These are phyloP conservation scores for Rhogogaster chlorosoma DNA, from an alignment of 2,888 invertebrate genomes.

Conservation along the genomic window DNA sequence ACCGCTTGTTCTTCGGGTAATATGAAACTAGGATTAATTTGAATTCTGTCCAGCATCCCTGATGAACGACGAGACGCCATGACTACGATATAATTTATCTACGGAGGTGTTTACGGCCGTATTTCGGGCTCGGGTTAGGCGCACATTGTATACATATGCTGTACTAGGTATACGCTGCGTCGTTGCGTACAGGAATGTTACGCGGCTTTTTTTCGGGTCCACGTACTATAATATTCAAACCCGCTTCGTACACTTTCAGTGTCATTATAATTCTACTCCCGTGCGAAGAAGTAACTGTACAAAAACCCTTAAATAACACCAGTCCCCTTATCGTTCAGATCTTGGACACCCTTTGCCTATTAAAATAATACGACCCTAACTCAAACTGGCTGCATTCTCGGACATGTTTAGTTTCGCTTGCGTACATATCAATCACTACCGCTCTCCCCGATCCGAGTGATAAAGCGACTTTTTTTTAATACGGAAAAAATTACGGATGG, in stretches of 20 bases:
- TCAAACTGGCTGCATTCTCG: conserved; percentile 39
- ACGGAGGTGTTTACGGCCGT: conserved; percentile 43
- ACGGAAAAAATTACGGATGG: background rate
- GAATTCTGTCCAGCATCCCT: conserved; percentile 44
- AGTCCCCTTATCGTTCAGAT: conserved; percentile 49
- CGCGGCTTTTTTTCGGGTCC: background rate
- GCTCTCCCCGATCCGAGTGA: background rate
- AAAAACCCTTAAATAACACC: conserved; percentile 63
- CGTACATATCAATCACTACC: conserved; percentile 38
- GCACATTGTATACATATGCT: background rate
- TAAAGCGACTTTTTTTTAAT: background rate
- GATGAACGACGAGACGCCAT: conserved; percentile 37
- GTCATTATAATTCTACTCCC: conserved; percentile 71
- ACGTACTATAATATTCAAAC: background rate
- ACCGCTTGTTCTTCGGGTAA: conserved; percentile 40
- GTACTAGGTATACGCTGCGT: background rate
- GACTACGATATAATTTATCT: conserved; percentile 47
- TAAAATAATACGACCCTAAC: conserved; percentile 50
- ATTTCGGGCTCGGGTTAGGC: background rate
- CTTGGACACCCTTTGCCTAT: conserved; percentile 52
- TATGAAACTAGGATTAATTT: conserved; percentile 44
- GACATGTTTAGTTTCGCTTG: conserved; percentile 15
- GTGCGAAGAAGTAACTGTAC: conserved; percentile 70
- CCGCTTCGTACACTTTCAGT: background rate
- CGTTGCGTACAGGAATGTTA: conserved; percentile 34